Conservation (phyloP, 2,888 invertebrate species). For the Epiblema foenella region DNA sequence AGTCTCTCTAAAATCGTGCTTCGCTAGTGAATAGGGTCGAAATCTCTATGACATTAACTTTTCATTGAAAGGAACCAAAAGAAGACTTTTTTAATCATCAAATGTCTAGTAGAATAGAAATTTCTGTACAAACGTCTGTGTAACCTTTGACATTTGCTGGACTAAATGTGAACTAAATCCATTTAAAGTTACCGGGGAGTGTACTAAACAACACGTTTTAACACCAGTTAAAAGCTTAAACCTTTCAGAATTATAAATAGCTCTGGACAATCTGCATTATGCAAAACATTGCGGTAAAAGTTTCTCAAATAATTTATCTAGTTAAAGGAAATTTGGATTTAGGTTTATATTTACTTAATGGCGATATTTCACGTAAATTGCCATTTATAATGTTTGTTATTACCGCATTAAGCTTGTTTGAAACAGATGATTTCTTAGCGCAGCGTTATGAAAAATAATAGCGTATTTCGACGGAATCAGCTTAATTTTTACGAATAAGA, state of each 20-base stretch:
- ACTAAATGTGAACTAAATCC: slow-evolving; percentile 13
- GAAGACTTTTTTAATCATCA: neutral
- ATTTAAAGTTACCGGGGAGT: slow-evolving; percentile 1
- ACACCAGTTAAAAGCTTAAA: slow-evolving; percentile 5
- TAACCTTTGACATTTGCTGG: slow-evolving; percentile 2
- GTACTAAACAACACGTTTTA: neutral
- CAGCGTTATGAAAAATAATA: neutral
- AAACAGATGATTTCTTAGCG: neutral
- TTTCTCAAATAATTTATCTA: slow-evolving; percentile 38
- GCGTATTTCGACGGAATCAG: neutral
- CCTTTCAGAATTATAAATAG: slow-evolving; percentile 39
- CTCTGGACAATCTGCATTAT: slow-evolving; percentile 54
- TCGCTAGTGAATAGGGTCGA: too few species aligned
- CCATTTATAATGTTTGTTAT: neutral
- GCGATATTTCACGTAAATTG: slow-evolving; percentile 10
- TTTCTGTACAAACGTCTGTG: neutral
- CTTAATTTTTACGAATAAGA: too few species aligned
- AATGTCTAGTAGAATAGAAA: neutral
- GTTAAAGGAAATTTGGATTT: slow-evolving; percentile 18
- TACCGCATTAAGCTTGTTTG: neutral
- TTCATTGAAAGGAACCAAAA: neutral
- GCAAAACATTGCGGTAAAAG: slow-evolving; percentile 52
- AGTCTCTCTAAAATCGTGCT: too few species aligned
- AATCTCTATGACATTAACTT: too few species aligned
- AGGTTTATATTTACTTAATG: slow-evolving; percentile 8